Evolutionary conservation across 92 coral and sea anemone genomes (phyloP), one percentile per base, ranked within the genome.

Genomic region (Phenganax subtilis): DNA sequence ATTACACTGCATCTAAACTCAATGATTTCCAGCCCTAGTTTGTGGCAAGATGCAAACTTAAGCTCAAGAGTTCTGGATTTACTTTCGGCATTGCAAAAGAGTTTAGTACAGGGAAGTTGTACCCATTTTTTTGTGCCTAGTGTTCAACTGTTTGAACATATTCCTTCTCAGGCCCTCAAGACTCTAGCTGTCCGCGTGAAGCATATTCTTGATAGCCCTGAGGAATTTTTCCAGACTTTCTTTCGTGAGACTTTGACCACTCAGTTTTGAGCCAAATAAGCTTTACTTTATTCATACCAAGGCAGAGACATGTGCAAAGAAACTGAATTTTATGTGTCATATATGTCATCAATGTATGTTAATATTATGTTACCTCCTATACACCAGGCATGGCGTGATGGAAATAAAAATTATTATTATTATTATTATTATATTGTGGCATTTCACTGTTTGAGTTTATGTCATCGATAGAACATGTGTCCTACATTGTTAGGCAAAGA

Each of bases 1-100:
- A 59, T 64, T 9, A 78, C 82, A 9, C 82, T 78, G 17, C 82
- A 78, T 31, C 60, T 78, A 29, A 78, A 78, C 51, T 78, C 82
- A 3, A 65, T 47, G 20, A 78, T 78, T n/a, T 78, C 82, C 28
- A 78, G 82, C 61, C 72, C 82, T 37, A 61, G 44, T 12, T 51
- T 78, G 55, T 78, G 82, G 82, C 72, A 57, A 17, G 82, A 61
- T 8, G 59, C 70, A 9, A 31, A 53, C 31, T 56, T 78, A 11
- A 52, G 72, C 10, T 20, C 82, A 3, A 44, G 82, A 51, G 61
- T 78, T 55, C 12, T 78, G 30, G 82, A 78, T 61, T 51, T 78
- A 37, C 67, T 78, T n/a, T 78, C 82, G 20, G 59, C 82, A 4
- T 20, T 78, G 5, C 82, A 60, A 54, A 78, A 78, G 55, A 61